phyloP scores from a whole-genome alignment of 2,888 invertebrate genomes.

The Sylvicola cinctus region DNA sequence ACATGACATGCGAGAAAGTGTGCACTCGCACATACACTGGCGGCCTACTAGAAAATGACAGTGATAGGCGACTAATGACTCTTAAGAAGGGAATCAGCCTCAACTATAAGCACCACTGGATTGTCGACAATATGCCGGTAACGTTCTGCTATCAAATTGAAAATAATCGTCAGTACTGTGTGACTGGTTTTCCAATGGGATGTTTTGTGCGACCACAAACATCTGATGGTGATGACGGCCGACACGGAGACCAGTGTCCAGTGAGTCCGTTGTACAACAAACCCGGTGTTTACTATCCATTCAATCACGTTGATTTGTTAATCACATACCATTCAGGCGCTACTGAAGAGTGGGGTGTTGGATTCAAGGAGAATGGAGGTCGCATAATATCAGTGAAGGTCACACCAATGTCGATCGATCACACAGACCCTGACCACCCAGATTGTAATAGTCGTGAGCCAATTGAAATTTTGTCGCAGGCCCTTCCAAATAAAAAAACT shows the following conservation, averaged over 20 bases:
- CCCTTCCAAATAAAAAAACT: constrained; percentile 26
- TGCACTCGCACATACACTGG: constrained; percentile 53
- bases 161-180: constrained; percentile 63
- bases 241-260: constrained; percentile 19
- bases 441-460: constrained; percentile 38
- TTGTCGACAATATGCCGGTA: constrained; percentile 96
- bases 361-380: constrained; percentile 61
- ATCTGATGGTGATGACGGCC: constrained; percentile 12
- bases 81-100: constrained; percentile 81
- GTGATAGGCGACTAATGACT: constrained; percentile 51
- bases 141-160: constrained; percentile 82
- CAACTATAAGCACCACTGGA: constrained; percentile 99
- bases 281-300: constrained; percentile 69
- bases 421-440: constrained; percentile 24
- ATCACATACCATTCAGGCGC: constrained; percentile 85
- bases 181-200: constrained; percentile 95
- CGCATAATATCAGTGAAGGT: constrained; percentile 71
- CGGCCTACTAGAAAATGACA: constrained; percentile 32
- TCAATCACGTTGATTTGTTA: constrained; percentile 89
- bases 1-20: constrained; percentile 34
- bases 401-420: constrained; percentile 35
- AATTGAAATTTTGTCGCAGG: constrained; percentile 45
- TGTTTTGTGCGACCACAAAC: constrained; percentile 47
- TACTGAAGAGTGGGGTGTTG: constrained; percentile 69
- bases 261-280: constrained; percentile 35